Percentiles rank a stretch among this genome's conserved stretches.
These are phyloP conservation scores for Austrofundulus limnaeus DNA, from an alignment of 2,113 vertebrate species.

Conservation along the genomic window DNA sequence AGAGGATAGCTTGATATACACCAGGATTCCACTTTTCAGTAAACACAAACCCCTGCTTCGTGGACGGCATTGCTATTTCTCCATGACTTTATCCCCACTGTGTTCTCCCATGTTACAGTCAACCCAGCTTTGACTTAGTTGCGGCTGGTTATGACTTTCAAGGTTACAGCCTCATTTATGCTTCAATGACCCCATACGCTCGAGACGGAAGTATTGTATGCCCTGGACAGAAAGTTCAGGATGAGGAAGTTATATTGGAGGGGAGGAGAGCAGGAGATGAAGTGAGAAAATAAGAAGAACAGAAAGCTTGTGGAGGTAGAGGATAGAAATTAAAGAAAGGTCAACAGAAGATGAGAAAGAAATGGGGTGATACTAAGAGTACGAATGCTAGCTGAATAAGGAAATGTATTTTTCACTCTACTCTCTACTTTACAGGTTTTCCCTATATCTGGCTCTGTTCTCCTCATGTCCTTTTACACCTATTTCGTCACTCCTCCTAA, in stretches of 20 bases:
- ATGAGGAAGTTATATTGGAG: conserved; percentile 34
- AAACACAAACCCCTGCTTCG: conserved; percentile 4
- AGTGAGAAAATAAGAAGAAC: conserved; percentile 44
- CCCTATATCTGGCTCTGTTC: conserved; percentile 6
- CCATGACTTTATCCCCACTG: neutral
- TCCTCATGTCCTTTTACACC: conserved; percentile 6
- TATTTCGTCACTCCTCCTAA: conserved; percentile 11
- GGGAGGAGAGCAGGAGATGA: conserved; percentile 42
- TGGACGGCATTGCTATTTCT: conserved; percentile 8
- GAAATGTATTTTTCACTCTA: conserved; percentile 41
- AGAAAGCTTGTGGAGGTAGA: conserved; percentile 29
- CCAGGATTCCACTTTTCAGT: neutral
- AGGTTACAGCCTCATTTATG: conserved; percentile 31
- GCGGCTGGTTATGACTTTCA: conserved; percentile 29
- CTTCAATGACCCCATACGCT: conserved; percentile 28
- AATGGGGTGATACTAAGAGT: conserved; percentile 19
- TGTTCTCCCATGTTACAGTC: conserved; percentile 15
- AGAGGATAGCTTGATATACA: neutral
- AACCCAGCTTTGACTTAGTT: conserved; percentile 18
- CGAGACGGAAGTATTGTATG: conserved; percentile 31
- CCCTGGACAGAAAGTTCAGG: conserved; percentile 39
- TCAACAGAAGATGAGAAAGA: conserved; percentile 47
- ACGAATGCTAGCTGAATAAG: conserved; percentile 34
- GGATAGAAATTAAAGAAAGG: conserved; percentile 51
- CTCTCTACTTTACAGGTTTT: neutral